phyloP scores from a whole-genome alignment of 2,113 vertebrate genomes.

The Corvus cornix region DNA sequence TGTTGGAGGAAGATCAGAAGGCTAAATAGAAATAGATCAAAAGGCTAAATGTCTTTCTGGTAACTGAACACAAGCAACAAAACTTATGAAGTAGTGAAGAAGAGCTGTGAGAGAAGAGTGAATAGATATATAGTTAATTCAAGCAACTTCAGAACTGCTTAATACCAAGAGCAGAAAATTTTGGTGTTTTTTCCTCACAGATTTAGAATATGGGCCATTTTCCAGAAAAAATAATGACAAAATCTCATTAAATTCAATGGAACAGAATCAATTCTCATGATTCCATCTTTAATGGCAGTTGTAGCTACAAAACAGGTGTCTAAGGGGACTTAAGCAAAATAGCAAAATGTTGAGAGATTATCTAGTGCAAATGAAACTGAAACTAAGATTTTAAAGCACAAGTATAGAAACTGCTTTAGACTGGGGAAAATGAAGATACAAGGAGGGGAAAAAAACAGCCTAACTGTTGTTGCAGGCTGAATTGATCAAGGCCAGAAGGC shows the following conservation, averaged over 20 bases:
- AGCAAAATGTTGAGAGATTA: neutral
- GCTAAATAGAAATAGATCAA: neutral
- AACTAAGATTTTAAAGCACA: neutral
- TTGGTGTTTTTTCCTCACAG: rapidly evolving
- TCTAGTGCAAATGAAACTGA: neutral
- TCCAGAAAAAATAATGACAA: neutral
- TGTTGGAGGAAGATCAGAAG: neutral
- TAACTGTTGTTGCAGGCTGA: neutral
- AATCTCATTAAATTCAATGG: neutral
- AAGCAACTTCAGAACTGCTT: neutral
- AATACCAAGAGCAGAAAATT: neutral
- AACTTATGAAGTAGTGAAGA: neutral
- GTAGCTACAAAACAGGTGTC: neutral
- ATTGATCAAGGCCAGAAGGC: neutral
- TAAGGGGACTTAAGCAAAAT: neutral
- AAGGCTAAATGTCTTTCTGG: neutral
- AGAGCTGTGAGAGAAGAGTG: neutral
- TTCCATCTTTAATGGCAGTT: neutral
- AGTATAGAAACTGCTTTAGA: neutral
- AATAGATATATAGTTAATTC: neutral
- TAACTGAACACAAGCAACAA: neutral
- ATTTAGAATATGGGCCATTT: neutral
- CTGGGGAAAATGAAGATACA: neutral
- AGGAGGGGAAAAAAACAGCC: rapidly evolving
- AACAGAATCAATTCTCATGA: neutral